These are phyloP conservation scores for Limonius californicus DNA, from an alignment of 1,140 invertebrate genomes.

Conservation along the genomic window DNA sequence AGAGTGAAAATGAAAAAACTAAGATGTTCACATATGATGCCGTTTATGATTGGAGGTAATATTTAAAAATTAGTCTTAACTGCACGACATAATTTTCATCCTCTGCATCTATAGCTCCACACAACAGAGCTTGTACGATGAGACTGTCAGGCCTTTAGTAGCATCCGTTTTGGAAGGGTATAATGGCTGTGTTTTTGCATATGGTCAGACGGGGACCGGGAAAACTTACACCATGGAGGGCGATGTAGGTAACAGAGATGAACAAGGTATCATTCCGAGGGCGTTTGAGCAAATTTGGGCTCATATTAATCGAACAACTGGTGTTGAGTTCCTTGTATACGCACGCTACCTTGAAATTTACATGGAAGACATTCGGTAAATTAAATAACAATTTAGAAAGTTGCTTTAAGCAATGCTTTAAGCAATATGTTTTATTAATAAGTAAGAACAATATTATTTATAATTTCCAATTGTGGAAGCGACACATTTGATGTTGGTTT, in stretches of 20 bases:
- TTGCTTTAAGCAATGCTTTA: too few species aligned
- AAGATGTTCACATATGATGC: conserved; percentile 93
- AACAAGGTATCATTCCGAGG: conserved; percentile 85
- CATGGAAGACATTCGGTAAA: conserved; percentile 74
- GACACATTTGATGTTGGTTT: too few species aligned
- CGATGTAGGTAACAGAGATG: conserved; percentile 48
- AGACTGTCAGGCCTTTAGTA: conserved; percentile 90
- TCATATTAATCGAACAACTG: conserved; percentile 79
- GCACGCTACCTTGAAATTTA: conserved; percentile 95
- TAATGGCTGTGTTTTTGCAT: conserved; percentile 96
- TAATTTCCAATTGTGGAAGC: too few species aligned
- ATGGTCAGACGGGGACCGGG: conserved; percentile 76
- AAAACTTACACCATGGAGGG: conserved; percentile 89
- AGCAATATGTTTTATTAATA: too few species aligned
- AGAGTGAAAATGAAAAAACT: conserved; percentile 52
- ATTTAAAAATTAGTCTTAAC: neutral
- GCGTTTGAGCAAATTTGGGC: conserved; percentile 96
- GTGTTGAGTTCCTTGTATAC: conserved; percentile 87
- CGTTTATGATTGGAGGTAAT: conserved; percentile 76
- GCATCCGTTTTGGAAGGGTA: conserved; percentile 93
- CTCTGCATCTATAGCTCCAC: conserved; percentile 58
- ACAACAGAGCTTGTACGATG: conserved; percentile 93
- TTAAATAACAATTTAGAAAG: too few species aligned
- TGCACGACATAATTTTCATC: neutral
- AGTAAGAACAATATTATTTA: too few species aligned